These are phyloP conservation scores for Turritopsis dohrnii DNA, from an alignment of 30 jellyfish, hydroid and myxozoan genomes.

Conservation along the genomic window DNA sequence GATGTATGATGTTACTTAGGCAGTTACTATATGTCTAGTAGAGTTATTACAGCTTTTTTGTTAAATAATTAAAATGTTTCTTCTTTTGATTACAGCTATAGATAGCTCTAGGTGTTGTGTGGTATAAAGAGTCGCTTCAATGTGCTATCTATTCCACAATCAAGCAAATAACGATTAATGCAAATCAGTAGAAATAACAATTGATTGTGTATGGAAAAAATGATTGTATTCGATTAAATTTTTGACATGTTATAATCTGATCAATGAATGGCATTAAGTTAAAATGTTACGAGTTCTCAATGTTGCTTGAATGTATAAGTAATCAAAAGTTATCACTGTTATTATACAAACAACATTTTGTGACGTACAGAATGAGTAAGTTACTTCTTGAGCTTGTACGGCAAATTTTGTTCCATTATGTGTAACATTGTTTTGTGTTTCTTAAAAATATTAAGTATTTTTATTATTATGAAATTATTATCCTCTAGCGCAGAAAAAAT, in stretches of 20 bases:
- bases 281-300: background rate
- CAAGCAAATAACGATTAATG: background rate
- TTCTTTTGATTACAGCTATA: no score
- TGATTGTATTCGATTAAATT: background rate
- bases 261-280: background rate
- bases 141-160: no score
- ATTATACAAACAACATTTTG: background rate
- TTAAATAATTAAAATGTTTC: no score
- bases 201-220: background rate
- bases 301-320: background rate
- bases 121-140: no score
- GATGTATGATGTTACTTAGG: no score
- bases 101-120: no score
- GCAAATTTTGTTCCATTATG: no score
- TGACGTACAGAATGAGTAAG: background rate
- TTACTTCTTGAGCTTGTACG: background rate
- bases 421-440: background rate
- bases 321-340: background rate
- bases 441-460: background rate
- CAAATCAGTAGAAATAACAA: background rate
- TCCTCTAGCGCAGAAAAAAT: background rate
- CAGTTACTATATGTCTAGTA: no score
- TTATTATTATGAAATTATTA: no score
- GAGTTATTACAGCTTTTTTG: no score
- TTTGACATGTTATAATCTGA: background rate